Base-by-base conservation (phyloP, 1,140 invertebrate genomes). In the Dinothrombium tinctorium region DNA sequence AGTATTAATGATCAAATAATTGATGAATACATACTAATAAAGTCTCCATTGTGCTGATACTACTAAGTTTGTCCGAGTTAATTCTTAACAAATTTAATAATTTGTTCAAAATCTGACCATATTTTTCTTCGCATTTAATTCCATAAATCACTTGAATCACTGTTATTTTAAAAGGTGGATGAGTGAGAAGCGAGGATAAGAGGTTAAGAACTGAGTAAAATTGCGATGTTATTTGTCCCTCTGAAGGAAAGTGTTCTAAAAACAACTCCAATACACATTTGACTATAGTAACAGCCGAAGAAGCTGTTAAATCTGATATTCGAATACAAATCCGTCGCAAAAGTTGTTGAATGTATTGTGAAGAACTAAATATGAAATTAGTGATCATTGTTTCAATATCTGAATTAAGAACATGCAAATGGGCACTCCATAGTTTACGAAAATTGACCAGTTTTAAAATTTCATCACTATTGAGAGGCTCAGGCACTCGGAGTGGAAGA, bases 391-490 rank as follows among this genome's bases (percentile, higher is more conserved):
- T 76, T 25, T 78, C 75, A 26, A 89, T 62, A 42, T 74, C 70
- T 14, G 60, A 61, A 9, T 73, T 73, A 22, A 86, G 66, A 0
- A 77, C 72, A 58, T 86, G 81, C 14, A 94, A 58, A 60, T 94
- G 86, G 2, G 80, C 83, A 19, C 81, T 84, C 87, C 89, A 95
- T 1, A 90, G 58, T 51, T 84, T 80, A 12, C 86, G 60, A 38
- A 76, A 65, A 46, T 76, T 82, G 0, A 86, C 62, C 7, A 72
- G 63, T 43, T 75, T 67, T 0, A 65, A 62, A 17, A 72, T 57
- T 53, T 90, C 80, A 4, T 72, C 64, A 36, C 68, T 66, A 2
- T 65, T 61, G 25, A 78, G 54, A 0, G 69, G 58, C 46, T 60
- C 35, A 23, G 44, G 25, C 11, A 33, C 20, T 44, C 61, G 59